Base-by-base conservation (phyloP, 2,113 vertebrate species). In the Blennius ocellaris region DNA sequence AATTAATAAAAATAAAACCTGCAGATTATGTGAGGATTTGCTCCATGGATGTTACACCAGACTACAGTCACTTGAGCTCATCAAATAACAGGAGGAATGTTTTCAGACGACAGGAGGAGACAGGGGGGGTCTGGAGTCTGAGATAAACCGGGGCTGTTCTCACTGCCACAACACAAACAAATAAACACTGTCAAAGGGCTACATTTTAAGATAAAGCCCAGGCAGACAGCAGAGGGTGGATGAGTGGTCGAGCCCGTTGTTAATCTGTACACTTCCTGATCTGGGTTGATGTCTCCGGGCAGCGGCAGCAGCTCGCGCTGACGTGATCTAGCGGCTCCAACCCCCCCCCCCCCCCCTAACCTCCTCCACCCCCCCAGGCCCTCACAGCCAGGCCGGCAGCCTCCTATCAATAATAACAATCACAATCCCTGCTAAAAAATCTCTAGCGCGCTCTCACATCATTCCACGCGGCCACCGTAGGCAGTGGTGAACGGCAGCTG, bases 201-300 rank as follows among this genome's bases (percentile, higher is more conserved):
- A 8, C 6, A 9, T 50, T 1, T 11, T 6, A 4, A 40, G n/a
- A 9, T 9, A 39, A 58, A 37, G 38, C 39, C 36, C 51, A 37
- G 21, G 2, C 10, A 12, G 14, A 40, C 69, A 66, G 52, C 51
- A 11, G 21, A 11, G 21, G 14, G 5, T 36, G n/a, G 15, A 45
- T 5, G 37, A 44, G 70, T 47, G 59, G 50, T 54, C 57, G 62
- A 69, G 67, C 51, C 50, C 71, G 17, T 54, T 12, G 15, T 66
- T 58, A 41, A 55, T 59, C 59, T 17, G 55, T 45, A 73, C 65
- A 84, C 83, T 90, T 91, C 85, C 85, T 86, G 76, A 73, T 90
- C 59, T 68, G 39, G 55, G 61, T 39, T 80, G 51, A 64, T 60
- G 62, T 63, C 62, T 51, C 49, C 21, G 45, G 21, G 21, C 21